Percentiles rank a stretch among this genome's conserved stretches.
phyloP scores from a whole-genome alignment of 1,140 invertebrate species.

The Halictus rubicundus region DNA sequence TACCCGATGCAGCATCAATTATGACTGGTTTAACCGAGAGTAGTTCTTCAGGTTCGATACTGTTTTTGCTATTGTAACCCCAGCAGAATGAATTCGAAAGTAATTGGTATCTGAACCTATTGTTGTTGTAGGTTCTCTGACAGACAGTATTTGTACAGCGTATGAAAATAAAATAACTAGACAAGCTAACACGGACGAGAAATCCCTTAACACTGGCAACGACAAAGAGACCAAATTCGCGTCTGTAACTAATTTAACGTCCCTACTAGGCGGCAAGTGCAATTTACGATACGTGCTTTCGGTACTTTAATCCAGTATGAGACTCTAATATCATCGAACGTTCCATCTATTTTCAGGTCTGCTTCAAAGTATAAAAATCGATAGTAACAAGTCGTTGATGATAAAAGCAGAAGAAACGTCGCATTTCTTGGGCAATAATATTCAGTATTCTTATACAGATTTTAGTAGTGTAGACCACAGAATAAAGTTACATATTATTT shows the following conservation, averaged over 20 bases:
- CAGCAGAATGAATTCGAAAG: constrained; percentile 5
- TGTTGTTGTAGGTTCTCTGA: constrained; percentile 80
- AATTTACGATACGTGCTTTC: background rate
- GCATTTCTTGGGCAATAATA: constrained; percentile 58
- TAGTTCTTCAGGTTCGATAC: constrained; percentile 82
- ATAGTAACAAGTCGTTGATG: constrained; percentile 59
- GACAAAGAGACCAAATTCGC: constrained; percentile 59
- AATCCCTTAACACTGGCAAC: constrained; percentile 53
- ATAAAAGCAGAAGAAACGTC: constrained; percentile 64
- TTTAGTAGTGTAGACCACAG: constrained; percentile 82
- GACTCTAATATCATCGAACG: background rate
- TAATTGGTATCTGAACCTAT: constrained; percentile 1
- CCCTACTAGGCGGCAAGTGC: constrained; percentile 72
- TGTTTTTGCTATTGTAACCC: constrained; percentile 27
- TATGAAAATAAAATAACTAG: constrained; percentile 80
- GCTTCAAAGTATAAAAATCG: constrained; percentile 76
- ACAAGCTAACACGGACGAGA: constrained; percentile 63
- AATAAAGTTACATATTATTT: constrained; percentile 82
- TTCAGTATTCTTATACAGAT: constrained; percentile 82
- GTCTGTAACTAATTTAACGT: constrained; percentile 71
- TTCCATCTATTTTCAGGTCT: constrained; percentile 66
- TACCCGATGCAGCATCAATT: constrained; percentile 73
- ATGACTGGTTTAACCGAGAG: constrained; percentile 82
- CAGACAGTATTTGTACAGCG: constrained; percentile 83
- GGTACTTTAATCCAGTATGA: background rate